These are phyloP conservation scores for Dione juno DNA, from an alignment of 2,888 invertebrate genomes.

Conservation along the genomic window DNA sequence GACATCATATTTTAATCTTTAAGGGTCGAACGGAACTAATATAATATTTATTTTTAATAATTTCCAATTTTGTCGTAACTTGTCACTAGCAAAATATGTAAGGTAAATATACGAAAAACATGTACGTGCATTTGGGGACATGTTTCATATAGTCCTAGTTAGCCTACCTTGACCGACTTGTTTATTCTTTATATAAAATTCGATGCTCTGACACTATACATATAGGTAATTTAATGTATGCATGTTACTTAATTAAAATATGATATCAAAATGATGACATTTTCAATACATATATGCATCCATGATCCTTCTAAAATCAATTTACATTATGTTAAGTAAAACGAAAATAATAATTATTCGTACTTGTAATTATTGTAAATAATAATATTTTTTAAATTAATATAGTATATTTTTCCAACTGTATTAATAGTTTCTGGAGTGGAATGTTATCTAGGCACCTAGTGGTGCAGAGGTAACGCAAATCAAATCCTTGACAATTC, in stretches of 20 bases:
- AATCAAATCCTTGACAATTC: conserved; percentile 68
- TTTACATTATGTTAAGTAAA: no score
- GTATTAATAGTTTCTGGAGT: not conserved
- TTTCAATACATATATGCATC: no score
- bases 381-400: not conserved
- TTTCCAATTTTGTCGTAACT: not conserved
- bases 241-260: not conserved
- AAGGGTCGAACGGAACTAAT: not conserved
- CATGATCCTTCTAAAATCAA: no score
- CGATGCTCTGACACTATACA: no score
- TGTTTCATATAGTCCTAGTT: not conserved
- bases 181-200: not conserved
- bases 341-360: no score
- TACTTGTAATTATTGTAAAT: no score
- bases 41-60: not conserved
- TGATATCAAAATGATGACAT: no score
- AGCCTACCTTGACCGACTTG: not conserved
- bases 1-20: not conserved
- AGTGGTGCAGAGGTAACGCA: conserved; percentile 44
- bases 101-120: no score
- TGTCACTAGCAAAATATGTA: no score
- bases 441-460: conserved; percentile 39
- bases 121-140: not conserved
- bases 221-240: not conserved
- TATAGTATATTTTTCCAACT: not conserved